Base-by-base conservation (phyloP, 53 echinoderm and acorn worm species). In the Henricia sp. region DNA sequence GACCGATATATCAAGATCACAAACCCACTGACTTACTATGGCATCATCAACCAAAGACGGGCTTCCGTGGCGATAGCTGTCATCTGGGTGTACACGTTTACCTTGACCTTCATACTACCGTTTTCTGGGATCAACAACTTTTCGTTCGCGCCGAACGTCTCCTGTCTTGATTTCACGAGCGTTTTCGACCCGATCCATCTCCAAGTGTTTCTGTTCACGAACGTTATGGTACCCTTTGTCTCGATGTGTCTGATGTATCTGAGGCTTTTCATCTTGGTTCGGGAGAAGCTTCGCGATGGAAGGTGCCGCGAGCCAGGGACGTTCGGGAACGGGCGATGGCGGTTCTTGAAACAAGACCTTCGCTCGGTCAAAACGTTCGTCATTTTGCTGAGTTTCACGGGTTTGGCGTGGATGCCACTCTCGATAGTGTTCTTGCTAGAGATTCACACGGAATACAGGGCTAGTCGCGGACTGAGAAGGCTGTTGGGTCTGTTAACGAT, bases 1-100 rank as follows among this genome's bases (percentile, higher is more conserved):
- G 91, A 91, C 72, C 87, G 91, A 12, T 91, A 91, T 59, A 9
- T 91, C 3, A 91, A 91, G 44, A 57, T 90, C 20, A 53, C 72
- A 9, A 82, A 67, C 20, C 91, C 91, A 8, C 72, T 86, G 39
- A 70, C 60, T 27, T 82, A 88, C 42, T 83, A 69, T 19, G 54
- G 72, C 12, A 52, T 67, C 0, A 68, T 60, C 17, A 91, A 83
- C 12, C 70, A 71, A 34, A 44, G 40, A n/a, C 26, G 64, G 1
- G 87, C 46, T 36, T 17, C 59, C 5, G 12, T 71, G 24, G 26
- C 50, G n/a, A 67, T 87, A 82, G 62, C 24, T 27, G 29, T 6
- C 44, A 46, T 87, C 21, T 91, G 91, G 91, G 30, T 83, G 2
- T 91, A 91, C 56, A 82, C 87, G 9, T 58, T 83, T 29, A 36